Evolutionary conservation across 2,888 invertebrate species (phyloP).

Genomic region (Diplolepis rosae): DNA sequence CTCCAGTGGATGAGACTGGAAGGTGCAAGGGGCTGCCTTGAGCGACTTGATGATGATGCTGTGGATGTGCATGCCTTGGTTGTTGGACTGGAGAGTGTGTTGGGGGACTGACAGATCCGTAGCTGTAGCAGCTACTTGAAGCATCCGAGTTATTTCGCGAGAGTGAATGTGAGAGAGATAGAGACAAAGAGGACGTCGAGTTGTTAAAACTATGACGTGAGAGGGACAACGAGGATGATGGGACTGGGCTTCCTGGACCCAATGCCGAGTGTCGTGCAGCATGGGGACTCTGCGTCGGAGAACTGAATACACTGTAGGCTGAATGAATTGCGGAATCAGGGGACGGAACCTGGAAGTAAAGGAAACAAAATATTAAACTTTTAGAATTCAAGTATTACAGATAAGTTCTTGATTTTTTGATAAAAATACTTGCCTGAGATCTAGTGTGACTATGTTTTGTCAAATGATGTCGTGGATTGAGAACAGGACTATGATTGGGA

Average conservation of each 20-base stretch:
- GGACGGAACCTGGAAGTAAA: conserved; percentile 77
- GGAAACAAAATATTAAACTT: neutral
- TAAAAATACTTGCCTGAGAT: conserved; percentile 66
- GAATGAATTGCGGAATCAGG: conserved; percentile 93
- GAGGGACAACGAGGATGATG: conserved; percentile 70
- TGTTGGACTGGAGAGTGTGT: conserved; percentile 91
- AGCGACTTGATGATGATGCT: conserved; percentile 65
- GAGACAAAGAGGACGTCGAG: conserved; percentile 73
- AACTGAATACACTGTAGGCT: conserved; percentile 87
- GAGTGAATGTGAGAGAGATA: conserved; percentile 85
- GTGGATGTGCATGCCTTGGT: conserved; percentile 72
- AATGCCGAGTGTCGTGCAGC: conserved; percentile 86
- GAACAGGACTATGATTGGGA: conserved; percentile 80
- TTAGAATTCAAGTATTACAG: no score
- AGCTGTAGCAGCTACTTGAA: conserved; percentile 91
- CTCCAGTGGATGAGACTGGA: conserved; percentile 53
- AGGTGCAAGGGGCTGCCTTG: conserved; percentile 75
- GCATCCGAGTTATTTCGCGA: conserved; percentile 94
- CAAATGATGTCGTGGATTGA: conserved; percentile 72
- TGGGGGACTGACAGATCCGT: conserved; percentile 79
- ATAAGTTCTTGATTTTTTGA: no score
- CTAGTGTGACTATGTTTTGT: conserved; percentile 71
- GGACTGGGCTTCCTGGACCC: conserved; percentile 70
- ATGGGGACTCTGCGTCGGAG: conserved; percentile 90
- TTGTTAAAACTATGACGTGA: conserved; percentile 72